Evolutionary conservation across 1,140 invertebrate genomes (phyloP).

Genomic region (Leptinotarsa texana): DNA sequence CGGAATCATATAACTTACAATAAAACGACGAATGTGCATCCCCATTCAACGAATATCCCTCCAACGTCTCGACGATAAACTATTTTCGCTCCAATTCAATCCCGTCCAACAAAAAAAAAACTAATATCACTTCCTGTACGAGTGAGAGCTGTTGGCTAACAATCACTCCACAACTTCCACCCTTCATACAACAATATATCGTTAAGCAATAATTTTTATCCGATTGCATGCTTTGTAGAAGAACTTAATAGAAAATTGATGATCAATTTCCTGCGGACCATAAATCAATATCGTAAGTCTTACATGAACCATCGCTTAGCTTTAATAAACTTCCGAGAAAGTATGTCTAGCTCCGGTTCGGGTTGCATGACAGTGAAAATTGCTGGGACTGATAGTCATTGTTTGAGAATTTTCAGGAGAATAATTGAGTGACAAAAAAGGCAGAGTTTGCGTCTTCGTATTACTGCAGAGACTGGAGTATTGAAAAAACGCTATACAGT

Average conservation of each 20-base stretch:
- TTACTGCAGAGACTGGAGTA: too few relatives aligned
- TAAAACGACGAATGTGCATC: too few relatives aligned
- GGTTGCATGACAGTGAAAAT: background rate
- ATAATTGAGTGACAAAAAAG: too few relatives aligned
- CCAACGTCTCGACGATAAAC: background rate
- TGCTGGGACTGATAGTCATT: background rate
- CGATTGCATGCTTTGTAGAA: constrained; percentile 10
- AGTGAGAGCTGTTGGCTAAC: constrained; percentile 1
- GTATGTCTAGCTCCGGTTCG: background rate
- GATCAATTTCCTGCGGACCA: constrained; percentile 16
- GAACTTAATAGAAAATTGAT: constrained; percentile 17
- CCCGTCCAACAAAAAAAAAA: background rate
- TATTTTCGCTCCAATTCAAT: constrained; percentile 3
- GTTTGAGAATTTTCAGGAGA: too few relatives aligned
- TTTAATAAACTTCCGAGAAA: constrained; percentile 21
- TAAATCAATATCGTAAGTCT: constrained; percentile 15
- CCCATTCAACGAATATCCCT: background rate
- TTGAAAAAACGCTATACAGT: too few relatives aligned
- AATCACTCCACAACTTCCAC: constrained; percentile 2
- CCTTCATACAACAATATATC: constrained; percentile 4
- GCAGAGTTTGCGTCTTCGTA: too few relatives aligned
- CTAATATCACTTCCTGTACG: constrained; percentile 1
- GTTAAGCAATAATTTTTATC: constrained; percentile 14
- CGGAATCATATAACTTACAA: too few relatives aligned
- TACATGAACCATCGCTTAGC: constrained; percentile 10